These are phyloP conservation scores for Chrysocyon brachyurus DNA, from an alignment of 2,797 vertebrate species.

Conservation along the genomic window DNA sequence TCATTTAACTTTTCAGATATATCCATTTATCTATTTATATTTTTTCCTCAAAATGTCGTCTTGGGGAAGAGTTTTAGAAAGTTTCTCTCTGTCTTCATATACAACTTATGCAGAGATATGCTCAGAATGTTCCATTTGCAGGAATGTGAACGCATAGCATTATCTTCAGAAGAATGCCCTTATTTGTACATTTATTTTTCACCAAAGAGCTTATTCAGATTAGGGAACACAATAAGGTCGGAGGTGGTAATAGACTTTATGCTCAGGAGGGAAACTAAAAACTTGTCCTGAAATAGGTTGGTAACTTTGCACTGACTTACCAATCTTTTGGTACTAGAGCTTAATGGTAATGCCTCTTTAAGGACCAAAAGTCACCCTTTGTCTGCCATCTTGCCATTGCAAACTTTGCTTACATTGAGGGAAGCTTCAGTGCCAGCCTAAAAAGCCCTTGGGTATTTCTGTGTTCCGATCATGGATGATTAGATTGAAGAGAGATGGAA, in stretches of 20 bases:
- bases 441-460: not conserved
- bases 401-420: not conserved
- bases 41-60: not conserved
- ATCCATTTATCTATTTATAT: not conserved
- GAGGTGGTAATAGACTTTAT: not conserved
- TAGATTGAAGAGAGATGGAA: not conserved
- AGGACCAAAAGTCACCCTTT: not conserved
- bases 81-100: not conserved
- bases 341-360: not conserved
- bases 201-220: constrained; percentile 46
- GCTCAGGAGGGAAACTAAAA: not conserved
- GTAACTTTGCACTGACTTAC: not conserved
- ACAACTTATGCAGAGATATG: not conserved
- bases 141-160: not conserved
- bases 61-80: not conserved
- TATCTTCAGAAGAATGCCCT: constrained; percentile 50
- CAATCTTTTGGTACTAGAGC: not conserved
- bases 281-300: not conserved
- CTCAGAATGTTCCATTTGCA: not conserved
- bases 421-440: not conserved
- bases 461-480: not conserved
- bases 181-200: constrained; percentile 51
- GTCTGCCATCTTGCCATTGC: not conserved
- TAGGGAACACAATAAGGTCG: not conserved
- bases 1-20: not conserved